A percentile compares a stretch with the other conserved stretches of the same genome.
phyloP scores from a whole-genome alignment of 2,888 invertebrate species.

The Euzetes globulus region DNA sequence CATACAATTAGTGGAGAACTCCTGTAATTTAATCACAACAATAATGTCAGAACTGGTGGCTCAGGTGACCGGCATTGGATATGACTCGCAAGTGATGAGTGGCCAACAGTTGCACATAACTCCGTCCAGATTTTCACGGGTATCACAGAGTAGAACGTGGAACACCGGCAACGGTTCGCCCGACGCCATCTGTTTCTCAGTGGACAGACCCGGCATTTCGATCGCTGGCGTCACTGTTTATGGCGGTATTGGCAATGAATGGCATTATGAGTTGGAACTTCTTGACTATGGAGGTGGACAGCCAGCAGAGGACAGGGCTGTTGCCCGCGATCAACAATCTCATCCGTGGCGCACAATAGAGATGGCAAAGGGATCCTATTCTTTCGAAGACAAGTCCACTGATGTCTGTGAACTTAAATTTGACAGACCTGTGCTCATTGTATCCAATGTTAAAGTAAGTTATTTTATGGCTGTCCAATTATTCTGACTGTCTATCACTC shows the following conservation, averaged over 20 bases:
- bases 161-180: conserved; percentile 94
- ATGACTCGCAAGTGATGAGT: conserved; percentile 61
- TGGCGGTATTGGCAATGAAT: conserved; percentile 70
- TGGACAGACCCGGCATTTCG: conserved; percentile 79
- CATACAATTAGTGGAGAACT: conserved; percentile 50
- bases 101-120: conserved; percentile 74
- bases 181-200: conserved; percentile 89
- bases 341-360: conserved; percentile 75
- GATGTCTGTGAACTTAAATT: conserved; percentile 86
- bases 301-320: not conserved
- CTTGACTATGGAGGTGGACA: conserved; percentile 53
- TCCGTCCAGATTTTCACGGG: conserved; percentile 79
- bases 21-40: conserved; percentile 58
- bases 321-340: conserved; percentile 42
- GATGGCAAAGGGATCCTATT: conserved; percentile 70
- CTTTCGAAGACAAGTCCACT: conserved; percentile 65
- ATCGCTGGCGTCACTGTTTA: conserved; percentile 84
- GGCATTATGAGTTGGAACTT: conserved; percentile 83
- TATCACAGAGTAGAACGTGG: conserved; percentile 85
- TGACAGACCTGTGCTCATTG: conserved; percentile 73
- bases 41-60: conserved; percentile 79
- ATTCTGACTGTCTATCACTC: conserved; percentile 46
- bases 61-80: conserved; percentile 65
- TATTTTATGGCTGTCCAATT: not conserved
- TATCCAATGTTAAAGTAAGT: conserved; percentile 53